Evolutionary conservation across 1,140 invertebrate species (phyloP).

Genomic region (Orchesella cincta): DNA sequence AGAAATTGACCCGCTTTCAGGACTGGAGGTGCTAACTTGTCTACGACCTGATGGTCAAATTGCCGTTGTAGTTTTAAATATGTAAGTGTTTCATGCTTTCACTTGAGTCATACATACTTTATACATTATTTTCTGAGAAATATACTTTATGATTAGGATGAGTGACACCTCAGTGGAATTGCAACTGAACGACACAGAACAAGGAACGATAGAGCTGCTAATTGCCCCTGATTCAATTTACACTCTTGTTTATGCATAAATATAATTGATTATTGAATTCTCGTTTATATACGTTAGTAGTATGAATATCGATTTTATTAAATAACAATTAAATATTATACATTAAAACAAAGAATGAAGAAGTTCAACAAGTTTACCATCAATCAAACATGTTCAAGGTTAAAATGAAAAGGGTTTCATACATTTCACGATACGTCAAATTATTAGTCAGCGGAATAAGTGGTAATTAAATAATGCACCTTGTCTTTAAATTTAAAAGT

Average conservation of each 20-base stretch:
- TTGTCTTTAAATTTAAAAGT: too few relatives aligned
- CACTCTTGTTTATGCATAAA: not conserved
- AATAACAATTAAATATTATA: not conserved
- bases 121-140: too few relatives aligned
- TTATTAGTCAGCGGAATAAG: too few relatives aligned
- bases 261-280: not conserved
- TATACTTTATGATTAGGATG: too few relatives aligned
- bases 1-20: not conserved
- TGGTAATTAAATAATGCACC: too few relatives aligned
- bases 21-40: slow-evolving; percentile 60
- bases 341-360: not conserved
- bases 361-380: not conserved
- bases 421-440: not conserved
- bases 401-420: not conserved
- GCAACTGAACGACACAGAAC: not conserved
- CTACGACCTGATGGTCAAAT: slow-evolving; percentile 61
- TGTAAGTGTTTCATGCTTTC: too few relatives aligned
- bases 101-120: too few relatives aligned
- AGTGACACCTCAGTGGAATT: too few relatives aligned
- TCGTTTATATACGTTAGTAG: not conserved
- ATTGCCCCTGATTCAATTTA: not conserved
- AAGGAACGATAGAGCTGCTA: not conserved
- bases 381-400: not conserved
- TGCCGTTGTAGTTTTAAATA: slow-evolving; percentile 66
- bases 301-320: not conserved